Base-by-base conservation (phyloP, 2,888 invertebrate species). In the Teleogryllus oceanicus region DNA sequence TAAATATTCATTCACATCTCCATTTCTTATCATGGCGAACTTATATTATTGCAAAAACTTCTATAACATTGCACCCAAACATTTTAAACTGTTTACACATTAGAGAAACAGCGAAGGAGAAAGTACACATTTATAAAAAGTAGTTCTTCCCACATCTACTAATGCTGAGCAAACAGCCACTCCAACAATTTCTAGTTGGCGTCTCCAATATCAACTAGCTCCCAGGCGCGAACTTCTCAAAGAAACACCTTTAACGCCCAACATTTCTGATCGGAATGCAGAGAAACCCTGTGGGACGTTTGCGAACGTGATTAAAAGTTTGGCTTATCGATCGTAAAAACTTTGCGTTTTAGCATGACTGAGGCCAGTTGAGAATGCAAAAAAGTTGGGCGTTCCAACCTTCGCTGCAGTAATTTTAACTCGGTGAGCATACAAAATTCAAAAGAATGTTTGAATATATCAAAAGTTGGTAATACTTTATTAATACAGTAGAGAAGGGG, bases 361-460 rank as follows among this genome's bases (percentile, higher is more conserved):
- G 62, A n/a, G 62, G 62, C 62, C 16, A 62, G 62, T 62, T 62
- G 62, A 62, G 62, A n/a, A n/a, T 62, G 62, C 62, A 62, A n/a
- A 62, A 62, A 62, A 62, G 62, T 62, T 62, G 62, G 62, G 62
- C 62, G 13, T 62, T 62, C 13, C 62, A 62, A 62, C 62, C n/a
- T n/a, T 11, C n/a, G 62, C 4, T 62, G 62, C 18, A 62, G 62
- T 62, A 62, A 62, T 62, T 62, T 62, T 62, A 62, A 62, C 62
- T 62, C 8, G 13, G 62, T 18, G 62, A 62, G 62, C 62, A 62
- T 62, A 62, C 62, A 62, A 62, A 62, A 62, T 62, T 62, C 62
- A 62, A 62, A 62, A 62, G 62, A 62, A 62, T 62, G 62, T 62
- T 62, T 62, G 62, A 62, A 62, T 62, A 62, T 62, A 62, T 62